Base-by-base conservation (phyloP, 1,140 invertebrate genomes). In the Daktulosphaira vitifoliae region DNA sequence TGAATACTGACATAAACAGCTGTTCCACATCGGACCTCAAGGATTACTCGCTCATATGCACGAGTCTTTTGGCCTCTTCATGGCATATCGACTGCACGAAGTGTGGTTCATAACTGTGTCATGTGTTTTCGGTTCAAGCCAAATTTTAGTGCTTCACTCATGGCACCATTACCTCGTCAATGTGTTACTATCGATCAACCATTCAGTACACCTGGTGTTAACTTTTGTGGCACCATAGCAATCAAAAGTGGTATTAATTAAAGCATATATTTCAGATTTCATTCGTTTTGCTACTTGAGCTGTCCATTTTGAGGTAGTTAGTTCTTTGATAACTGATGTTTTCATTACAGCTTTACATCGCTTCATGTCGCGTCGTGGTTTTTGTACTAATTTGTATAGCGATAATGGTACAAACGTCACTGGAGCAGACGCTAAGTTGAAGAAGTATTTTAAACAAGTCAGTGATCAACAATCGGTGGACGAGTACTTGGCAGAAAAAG, bases 21-120 rank as follows among this genome's bases (percentile, higher is more conserved):
- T 52, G 15, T 25, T 53, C n/a, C 26, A 53, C 26, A 37, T 53
- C 5, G 51, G 51, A 5, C 51, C 51, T 9, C 26, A 53, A 37
- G 25, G 25, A 1, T 3, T 53, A 5, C 9, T 53, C 1, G 13
- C 51, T 9, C 18, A 29, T n/a, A 37, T 53, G 11, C 25, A 37
- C 29, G 0, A 18, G 1, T 16, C 9, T 8, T 53, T 15, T 53
- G 25, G 51, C 51, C 51, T 3, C 2, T 53, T 6, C 15, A 20
- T 16, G 51, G 51, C 2, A 11, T 22, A 18, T 16, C 18, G 3
- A n/a, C 29, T 9, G 25, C 50, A 5, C 20, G 26, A 2, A 29
- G 29, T 4, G 29, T 25, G 3, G 15, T 53, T 1, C 22, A 33
- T 8, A 5, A n/a, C 11, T 53, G 51, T 53, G 9, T 26, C 2